Evolutionary conservation across 2,888 invertebrate genomes (phyloP).

Genomic region (Adelphocoris suturalis): DNA sequence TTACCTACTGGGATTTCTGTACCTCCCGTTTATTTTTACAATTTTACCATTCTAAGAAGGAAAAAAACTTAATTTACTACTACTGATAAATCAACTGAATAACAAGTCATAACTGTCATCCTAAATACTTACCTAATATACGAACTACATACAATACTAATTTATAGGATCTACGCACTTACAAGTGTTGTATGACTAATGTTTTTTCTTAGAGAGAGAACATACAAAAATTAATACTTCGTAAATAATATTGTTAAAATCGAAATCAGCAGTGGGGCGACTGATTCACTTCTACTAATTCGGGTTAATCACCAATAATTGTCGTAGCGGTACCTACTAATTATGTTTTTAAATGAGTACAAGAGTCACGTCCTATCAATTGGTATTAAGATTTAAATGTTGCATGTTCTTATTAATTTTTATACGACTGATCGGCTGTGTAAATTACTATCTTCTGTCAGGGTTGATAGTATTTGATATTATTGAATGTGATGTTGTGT

Average conservation of each 20-base stretch:
- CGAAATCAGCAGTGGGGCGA: background rate
- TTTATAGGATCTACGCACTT: conserved; percentile 51
- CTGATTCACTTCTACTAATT: background rate
- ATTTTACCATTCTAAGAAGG: background rate
- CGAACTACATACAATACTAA: background rate
- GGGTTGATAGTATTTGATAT: background rate
- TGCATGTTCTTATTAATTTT: no score
- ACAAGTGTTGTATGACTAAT: conserved; percentile 46
- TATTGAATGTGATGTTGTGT: conserved; percentile 12
- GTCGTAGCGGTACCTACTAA: background rate
- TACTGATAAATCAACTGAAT: background rate
- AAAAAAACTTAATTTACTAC: background rate
- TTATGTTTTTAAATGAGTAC: background rate
- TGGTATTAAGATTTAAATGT: no score
- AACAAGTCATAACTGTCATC: background rate
- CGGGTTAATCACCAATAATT: background rate
- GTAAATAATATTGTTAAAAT: conserved; percentile 21
- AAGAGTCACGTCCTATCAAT: no score
- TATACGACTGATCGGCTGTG: no score
- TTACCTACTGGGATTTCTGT: background rate
- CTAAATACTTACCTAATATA: background rate
- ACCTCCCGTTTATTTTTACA: background rate
- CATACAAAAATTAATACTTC: conserved; percentile 44
- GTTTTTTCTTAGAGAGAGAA: conserved; percentile 50
- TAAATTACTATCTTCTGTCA: no score